phyloP scores from a whole-genome alignment of 2,888 invertebrate species.

The Polydrusus tereticollis region DNA sequence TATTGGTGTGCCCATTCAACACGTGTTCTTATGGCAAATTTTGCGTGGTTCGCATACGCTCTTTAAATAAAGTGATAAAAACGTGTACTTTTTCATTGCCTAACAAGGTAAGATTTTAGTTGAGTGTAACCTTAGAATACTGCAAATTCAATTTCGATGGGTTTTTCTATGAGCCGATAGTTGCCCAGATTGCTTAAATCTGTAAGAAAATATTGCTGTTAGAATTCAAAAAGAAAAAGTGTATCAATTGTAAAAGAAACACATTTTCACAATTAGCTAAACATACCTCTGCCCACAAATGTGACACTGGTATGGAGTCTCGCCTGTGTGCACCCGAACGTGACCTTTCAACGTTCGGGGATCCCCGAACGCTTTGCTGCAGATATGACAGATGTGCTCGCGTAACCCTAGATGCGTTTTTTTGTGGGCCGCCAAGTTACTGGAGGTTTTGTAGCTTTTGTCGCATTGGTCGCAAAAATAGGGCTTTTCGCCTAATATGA shows the following conservation, averaged over 20 bases:
- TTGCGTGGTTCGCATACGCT: no score
- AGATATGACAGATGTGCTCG: slow-evolving; percentile 61
- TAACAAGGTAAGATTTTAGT: no score
- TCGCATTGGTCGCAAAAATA: slow-evolving; percentile 62
- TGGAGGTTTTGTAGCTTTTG: slow-evolving; percentile 63
- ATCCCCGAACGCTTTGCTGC: slow-evolving; percentile 63
- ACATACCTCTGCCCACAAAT: slow-evolving; percentile 61
- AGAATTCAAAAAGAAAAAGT: neutral
- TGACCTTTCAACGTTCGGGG: slow-evolving; percentile 62
- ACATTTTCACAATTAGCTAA: neutral
- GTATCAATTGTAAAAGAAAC: neutral
- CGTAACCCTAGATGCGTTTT: slow-evolving; percentile 61
- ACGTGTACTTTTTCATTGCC: no score
- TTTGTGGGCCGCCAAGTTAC: slow-evolving; percentile 63
- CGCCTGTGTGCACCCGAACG: slow-evolving; percentile 63
- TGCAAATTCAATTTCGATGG: slow-evolving; percentile 52
- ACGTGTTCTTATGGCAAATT: no score
- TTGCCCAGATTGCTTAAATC: slow-evolving; percentile 62
- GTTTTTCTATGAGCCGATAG: slow-evolving; percentile 61
- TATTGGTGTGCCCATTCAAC: no score
- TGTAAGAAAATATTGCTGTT: slow-evolving; percentile 1
- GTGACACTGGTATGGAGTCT: slow-evolving; percentile 62
- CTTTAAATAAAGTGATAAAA: no score
- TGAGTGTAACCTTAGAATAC: no score
- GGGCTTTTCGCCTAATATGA: slow-evolving; percentile 61